Evolutionary conservation across 2,888 invertebrate species (phyloP), one percentile per base, ranked within the genome.

Genomic region (Ennomos fuscantarius): DNA sequence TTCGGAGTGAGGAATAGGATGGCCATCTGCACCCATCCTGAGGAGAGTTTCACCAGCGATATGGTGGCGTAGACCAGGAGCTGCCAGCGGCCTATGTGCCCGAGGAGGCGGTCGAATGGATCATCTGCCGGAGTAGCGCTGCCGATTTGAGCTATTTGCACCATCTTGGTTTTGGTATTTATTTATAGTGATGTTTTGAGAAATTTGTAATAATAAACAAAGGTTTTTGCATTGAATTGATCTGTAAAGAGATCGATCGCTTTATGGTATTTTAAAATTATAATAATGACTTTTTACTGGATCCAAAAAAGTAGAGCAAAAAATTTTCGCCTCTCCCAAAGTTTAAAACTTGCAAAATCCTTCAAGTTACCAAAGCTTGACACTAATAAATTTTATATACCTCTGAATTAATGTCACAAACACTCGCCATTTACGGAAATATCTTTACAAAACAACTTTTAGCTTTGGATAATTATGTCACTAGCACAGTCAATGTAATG

Each of bases 21-120:
- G 0, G 94, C 94, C 74, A 96, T 88, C 68, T 96, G 96, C 49
- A 96, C 95, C 96, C 96, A 96, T 8, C 96, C 96, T 0, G 95
- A 95, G 0, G 96, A 95, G 56, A 96, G 93, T 80, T 96, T 96
- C 46, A 95, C 93, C 6, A 95, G 75, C 15, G 94, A 94, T n/a
- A 96, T 92, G 0, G 94, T 87, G 0, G 93, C 73, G 52, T 95
- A 94, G 1, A 96, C 89, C 70, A 94, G 82, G 1, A 96, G 85
- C 69, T 96, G 96, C 95, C 96, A 96, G 70, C 84, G 90, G 3
- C 96, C 96, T 43, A 96, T 86, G 11, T 89, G 82, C 0, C 91
- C 91, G 0, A 91, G 69, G 1, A 91, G 62, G 33, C 80, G 81
- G 1, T 82, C 79, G 32, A 91, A 76, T 0, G 75, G 74, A 44